Evolutionary conservation across 2,797 vertebrate genomes (phyloP).

Genomic region (Gambelia wislizenii): DNA sequence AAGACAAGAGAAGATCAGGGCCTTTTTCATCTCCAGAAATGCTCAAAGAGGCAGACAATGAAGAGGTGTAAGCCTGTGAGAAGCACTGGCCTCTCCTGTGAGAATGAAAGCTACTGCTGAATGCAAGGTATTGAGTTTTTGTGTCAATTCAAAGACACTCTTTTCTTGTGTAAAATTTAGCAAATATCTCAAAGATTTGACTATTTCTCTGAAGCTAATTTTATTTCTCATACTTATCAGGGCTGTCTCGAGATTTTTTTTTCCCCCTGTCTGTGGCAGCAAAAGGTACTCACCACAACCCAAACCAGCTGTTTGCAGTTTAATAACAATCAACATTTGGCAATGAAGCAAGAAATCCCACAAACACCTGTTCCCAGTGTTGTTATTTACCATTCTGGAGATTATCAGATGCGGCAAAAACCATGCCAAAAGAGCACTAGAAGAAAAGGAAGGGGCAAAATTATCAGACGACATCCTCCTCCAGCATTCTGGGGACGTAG

Average conservation of each 20-base stretch:
- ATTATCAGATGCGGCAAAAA: too few relatives aligned
- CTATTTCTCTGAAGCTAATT: conserved; percentile 2
- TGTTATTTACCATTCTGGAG: too few relatives aligned
- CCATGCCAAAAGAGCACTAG: too few relatives aligned
- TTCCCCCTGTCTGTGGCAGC: neutral
- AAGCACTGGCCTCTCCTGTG: neutral
- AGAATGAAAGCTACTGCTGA: neutral
- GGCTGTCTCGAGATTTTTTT: neutral
- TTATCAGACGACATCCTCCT: too few relatives aligned
- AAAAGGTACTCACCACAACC: too few relatives aligned
- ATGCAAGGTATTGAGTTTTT: neutral
- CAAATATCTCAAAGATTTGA: neutral
- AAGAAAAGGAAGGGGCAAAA: too few relatives aligned
- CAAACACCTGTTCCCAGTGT: too few relatives aligned
- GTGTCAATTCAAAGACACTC: neutral
- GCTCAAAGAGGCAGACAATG: conserved; percentile 23
- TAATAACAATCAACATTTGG: too few relatives aligned
- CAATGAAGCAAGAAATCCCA: neutral
- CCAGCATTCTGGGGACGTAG: too few relatives aligned
- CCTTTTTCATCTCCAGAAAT: conserved; percentile 15
- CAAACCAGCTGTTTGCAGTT: too few relatives aligned
- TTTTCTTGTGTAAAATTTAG: conserved; percentile 18
- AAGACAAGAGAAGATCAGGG: neutral
- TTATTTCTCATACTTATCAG: conserved; percentile 28
- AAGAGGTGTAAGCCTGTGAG: neutral